Conservation (phyloP, 2,888 invertebrate genomes). For the Lutraria lutraria region DNA sequence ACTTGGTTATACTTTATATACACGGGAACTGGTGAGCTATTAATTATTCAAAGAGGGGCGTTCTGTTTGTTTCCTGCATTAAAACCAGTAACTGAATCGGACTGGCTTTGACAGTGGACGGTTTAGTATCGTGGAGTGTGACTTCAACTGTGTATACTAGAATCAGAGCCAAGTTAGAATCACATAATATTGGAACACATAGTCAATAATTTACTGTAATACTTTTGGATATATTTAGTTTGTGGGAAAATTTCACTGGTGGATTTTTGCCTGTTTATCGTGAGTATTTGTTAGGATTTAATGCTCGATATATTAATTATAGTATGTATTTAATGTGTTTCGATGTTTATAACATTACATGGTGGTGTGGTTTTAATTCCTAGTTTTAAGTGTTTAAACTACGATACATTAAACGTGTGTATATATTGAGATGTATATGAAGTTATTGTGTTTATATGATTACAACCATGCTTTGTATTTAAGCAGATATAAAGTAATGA, state of each 20-base stretch:
- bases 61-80: not conserved
- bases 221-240: not conserved
- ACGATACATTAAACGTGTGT: not conserved
- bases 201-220: not conserved
- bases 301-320: not conserved
- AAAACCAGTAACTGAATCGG: not conserved
- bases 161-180: not conserved
- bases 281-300: not conserved
- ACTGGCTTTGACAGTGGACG: conserved; percentile 9
- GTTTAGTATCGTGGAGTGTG: not conserved
- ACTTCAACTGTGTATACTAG: not conserved
- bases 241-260: not conserved
- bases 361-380: not conserved
- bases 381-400: not conserved
- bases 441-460: not conserved
- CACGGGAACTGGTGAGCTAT: not conserved
- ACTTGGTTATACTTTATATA: not conserved
- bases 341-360: not conserved
- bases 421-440: not conserved
- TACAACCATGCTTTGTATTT: not conserved
- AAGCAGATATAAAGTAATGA: not conserved
- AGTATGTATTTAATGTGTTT: not conserved
- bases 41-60: conserved; percentile 25
- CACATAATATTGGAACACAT: not conserved
- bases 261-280: not conserved